A percentile compares a stretch with the other conserved stretches of the same genome.
Evolutionary conservation across 1,140 invertebrate genomes (phyloP).

Genomic region (Rhagoletis pomonella): DNA sequence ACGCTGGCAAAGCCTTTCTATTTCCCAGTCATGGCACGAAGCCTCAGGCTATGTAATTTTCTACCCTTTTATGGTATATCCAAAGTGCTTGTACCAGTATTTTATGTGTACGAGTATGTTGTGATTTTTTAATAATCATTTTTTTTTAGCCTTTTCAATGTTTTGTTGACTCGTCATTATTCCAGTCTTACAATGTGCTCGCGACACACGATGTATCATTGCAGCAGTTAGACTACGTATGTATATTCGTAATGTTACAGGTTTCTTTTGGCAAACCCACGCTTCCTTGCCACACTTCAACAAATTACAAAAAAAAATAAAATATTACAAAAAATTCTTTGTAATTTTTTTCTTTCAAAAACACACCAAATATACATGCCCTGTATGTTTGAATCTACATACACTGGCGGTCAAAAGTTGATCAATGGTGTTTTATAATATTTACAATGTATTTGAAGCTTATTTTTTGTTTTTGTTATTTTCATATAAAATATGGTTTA

Average conservation of each 20-base stretch:
- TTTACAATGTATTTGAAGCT: too few species aligned
- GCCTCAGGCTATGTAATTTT: slow-evolving; percentile 32
- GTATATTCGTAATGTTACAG: background rate
- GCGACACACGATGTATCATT: background rate
- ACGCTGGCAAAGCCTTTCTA: background rate
- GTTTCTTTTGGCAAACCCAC: background rate
- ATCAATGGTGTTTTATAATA: too few species aligned
- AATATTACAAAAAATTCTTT: background rate
- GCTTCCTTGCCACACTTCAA: slow-evolving; percentile 12
- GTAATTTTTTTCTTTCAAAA: background rate
- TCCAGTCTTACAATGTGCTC: slow-evolving; percentile 35
- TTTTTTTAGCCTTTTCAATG: background rate
- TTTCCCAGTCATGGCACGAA: background rate
- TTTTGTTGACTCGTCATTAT: slow-evolving; percentile 22
- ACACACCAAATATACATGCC: background rate
- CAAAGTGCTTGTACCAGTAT: slow-evolving; percentile 3
- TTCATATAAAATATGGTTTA: too few species aligned
- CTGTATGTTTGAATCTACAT: background rate
- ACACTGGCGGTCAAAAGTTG: background rate
- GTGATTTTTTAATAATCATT: background rate
- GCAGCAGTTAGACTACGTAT: background rate
- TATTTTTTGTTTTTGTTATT: too few species aligned
- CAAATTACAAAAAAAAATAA: background rate
- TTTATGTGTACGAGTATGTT: background rate
- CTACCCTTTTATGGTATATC: slow-evolving; percentile 34